A percentile compares a stretch with the other conserved stretches of the same genome.
These are phyloP conservation scores for Pachymerium ferrugineum DNA, from an alignment of 2,888 invertebrate genomes.

Conservation along the genomic window DNA sequence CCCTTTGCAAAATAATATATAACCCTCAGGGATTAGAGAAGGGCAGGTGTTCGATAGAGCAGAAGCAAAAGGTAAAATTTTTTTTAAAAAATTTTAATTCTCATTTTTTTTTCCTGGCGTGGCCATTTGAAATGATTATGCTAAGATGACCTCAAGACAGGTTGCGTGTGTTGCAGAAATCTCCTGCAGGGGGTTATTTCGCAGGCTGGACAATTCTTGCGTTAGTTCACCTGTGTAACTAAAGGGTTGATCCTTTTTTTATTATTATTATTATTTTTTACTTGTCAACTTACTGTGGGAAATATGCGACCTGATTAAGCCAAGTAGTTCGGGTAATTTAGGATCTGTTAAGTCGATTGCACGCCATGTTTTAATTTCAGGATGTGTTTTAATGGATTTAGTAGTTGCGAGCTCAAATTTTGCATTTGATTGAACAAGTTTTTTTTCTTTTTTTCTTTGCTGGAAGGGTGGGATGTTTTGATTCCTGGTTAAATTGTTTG, in stretches of 20 bases:
- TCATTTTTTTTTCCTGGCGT: background rate
- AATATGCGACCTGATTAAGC: slow-evolving; percentile 10
- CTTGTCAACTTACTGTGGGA: slow-evolving; percentile 18
- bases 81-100: background rate
- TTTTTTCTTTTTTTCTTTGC: too few species aligned
- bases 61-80: background rate
- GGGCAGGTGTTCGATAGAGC: background rate
- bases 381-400: too few species aligned
- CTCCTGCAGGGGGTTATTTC: background rate
- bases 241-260: too few species aligned
- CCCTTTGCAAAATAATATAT: background rate
- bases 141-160: slow-evolving; percentile 3
- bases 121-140: slow-evolving; percentile 12
- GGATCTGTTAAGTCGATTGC: background rate
- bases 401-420: too few species aligned
- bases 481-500: too few species aligned
- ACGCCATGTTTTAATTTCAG: too few species aligned
- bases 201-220: background rate
- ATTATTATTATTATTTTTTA: too few species aligned
- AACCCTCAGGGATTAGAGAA: background rate
- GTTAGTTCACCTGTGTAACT: background rate
- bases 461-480: too few species aligned
- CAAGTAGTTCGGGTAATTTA: background rate
- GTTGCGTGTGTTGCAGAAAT: background rate
- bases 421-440: too few species aligned